Conservation (phyloP, 2,113 vertebrate species). For the Corydoras maculifer region DNA sequence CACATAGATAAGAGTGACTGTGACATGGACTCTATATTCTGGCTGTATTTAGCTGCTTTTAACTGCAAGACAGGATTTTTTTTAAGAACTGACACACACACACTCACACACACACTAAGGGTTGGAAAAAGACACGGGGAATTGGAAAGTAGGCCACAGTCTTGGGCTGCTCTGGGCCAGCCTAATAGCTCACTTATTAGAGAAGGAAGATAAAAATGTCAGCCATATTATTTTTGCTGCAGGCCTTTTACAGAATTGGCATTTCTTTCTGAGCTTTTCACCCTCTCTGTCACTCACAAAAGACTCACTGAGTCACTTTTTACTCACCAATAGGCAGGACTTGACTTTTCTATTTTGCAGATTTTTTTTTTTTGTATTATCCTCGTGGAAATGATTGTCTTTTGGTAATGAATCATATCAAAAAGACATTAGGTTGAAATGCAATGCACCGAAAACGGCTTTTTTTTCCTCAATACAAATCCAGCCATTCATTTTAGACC, state of each 20-base stretch:
- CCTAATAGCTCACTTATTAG: constrained; percentile 42
- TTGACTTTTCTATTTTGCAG: not conserved
- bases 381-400: too few relatives aligned
- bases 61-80: constrained; percentile 11
- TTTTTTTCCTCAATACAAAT: not conserved
- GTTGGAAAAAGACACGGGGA: constrained; percentile 33
- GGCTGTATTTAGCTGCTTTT: constrained; percentile 24
- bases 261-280: constrained; percentile 28
- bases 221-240: constrained; percentile 31
- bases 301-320: constrained; percentile 14
- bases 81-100: constrained; percentile 9
- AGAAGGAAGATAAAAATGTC: constrained; percentile 35
- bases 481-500: not conserved
- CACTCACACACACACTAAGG: constrained; percentile 33
- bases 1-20: constrained; percentile 27
- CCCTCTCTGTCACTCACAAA: constrained; percentile 1
- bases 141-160: constrained; percentile 44
- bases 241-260: constrained; percentile 15
- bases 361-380: too few relatives aligned
- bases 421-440: not conserved
- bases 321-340: not conserved
- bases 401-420: too few relatives aligned
- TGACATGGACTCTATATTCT: constrained; percentile 25
- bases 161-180: constrained; percentile 27
- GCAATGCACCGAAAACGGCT: not conserved